These are phyloP conservation scores for Leuciscus idus DNA, from an alignment of 2,113 vertebrate species.

Conservation along the genomic window DNA sequence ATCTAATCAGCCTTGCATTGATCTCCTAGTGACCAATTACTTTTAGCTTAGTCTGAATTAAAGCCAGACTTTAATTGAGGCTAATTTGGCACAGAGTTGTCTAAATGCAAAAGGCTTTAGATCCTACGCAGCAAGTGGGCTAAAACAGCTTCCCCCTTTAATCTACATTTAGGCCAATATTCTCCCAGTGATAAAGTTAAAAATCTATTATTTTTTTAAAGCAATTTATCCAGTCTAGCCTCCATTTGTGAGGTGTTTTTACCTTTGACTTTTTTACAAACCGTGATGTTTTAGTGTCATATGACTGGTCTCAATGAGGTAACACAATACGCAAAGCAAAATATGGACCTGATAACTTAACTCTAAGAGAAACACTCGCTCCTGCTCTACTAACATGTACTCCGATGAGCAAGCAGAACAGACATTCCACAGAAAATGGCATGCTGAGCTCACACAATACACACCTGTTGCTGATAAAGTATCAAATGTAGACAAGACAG, in stretches of 20 bases:
- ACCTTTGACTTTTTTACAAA: background rate
- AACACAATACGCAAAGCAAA: background rate
- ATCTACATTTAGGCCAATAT: constrained; percentile 57
- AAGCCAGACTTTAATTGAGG: constrained; percentile 59
- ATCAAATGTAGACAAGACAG: constrained; percentile 38
- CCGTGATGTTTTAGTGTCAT: background rate
- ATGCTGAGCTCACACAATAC: constrained; percentile 43
- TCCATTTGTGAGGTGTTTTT: background rate
- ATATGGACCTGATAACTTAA: constrained; percentile 13
- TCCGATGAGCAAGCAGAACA: constrained; percentile 9
- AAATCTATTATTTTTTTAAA: constrained; percentile 37
- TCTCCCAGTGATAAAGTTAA: constrained; percentile 49
- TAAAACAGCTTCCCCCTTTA: constrained; percentile 50
- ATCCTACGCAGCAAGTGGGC: constrained; percentile 40
- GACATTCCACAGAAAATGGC: constrained; percentile 31
- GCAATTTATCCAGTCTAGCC: background rate
- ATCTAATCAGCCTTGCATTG: constrained; percentile 43
- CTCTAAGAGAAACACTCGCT: constrained; percentile 1
- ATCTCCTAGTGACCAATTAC: constrained; percentile 50
- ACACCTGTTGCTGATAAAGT: constrained; percentile 45
- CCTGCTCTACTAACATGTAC: constrained; percentile 12
- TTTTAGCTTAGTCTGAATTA: constrained; percentile 56
- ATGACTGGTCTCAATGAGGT: background rate
- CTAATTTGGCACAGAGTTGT: constrained; percentile 60
- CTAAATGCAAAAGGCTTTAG: constrained; percentile 44